Conservation (phyloP, 2,888 invertebrate genomes). For the Yponomeuta plumbellus region DNA sequence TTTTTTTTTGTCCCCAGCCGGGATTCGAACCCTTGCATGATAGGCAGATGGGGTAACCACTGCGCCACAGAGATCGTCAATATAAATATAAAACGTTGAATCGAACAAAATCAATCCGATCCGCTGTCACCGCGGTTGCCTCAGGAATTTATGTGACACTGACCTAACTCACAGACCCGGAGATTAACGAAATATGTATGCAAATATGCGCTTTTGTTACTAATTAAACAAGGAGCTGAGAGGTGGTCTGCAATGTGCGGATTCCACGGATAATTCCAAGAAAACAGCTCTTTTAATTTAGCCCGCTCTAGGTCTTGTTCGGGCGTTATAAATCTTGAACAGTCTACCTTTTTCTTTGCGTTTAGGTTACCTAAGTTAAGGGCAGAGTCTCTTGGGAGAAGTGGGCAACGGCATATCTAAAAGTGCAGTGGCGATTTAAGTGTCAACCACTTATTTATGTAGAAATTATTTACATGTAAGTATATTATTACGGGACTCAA, state of each 20-base stretch:
- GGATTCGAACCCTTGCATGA: too few relatives aligned
- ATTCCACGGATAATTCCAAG: constrained; percentile 9
- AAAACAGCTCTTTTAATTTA: constrained; percentile 11
- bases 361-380: constrained; percentile 15
- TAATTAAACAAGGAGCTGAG: constrained; percentile 2
- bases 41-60: too few relatives aligned
- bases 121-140: not conserved
- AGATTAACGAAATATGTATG: not conserved
- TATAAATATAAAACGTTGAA: too few relatives aligned
- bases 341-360: constrained; percentile 12
- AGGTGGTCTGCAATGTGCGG: constrained; percentile 10
- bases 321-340: constrained; percentile 16
- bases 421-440: not conserved
- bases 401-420: not conserved
- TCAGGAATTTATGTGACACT: not conserved
- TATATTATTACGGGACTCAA: too few relatives aligned
- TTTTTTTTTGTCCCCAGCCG: too few relatives aligned
- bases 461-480: too few relatives aligned
- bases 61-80: too few relatives aligned
- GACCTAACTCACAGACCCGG: not conserved
- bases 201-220: constrained; percentile 13
- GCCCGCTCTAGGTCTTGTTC: constrained; percentile 11
- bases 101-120: too few relatives aligned
- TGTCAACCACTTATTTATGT: too few relatives aligned
- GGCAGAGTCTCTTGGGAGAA: not conserved